Conservation (phyloP, 1,140 invertebrate species). For the Brachionus rubens region DNA sequence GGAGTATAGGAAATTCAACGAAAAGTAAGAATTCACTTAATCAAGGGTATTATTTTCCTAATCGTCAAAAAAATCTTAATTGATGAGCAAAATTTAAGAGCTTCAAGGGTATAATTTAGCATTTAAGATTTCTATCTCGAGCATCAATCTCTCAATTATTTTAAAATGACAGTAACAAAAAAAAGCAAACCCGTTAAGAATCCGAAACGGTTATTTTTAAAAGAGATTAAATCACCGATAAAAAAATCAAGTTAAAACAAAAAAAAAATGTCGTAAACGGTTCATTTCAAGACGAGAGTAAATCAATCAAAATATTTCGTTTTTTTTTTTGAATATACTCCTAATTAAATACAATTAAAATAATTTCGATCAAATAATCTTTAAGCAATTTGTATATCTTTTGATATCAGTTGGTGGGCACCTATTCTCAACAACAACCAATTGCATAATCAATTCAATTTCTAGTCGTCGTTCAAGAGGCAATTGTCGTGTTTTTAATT, state of each 20-base stretch:
- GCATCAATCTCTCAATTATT: not conserved
- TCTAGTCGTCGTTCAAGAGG: not conserved
- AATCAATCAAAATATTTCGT: too few species aligned
- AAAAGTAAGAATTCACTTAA: too few species aligned
- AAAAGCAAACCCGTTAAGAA: conserved; percentile 1
- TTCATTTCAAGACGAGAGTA: not conserved
- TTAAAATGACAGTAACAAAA: not conserved
- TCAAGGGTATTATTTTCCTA: too few species aligned
- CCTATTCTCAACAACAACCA: too few species aligned
- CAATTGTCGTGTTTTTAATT: not conserved
- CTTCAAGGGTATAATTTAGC: too few species aligned
- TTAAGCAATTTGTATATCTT: not conserved
- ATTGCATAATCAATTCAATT: conserved; percentile 20
- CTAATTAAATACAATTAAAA: conserved; percentile 2
- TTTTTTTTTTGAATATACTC: too few species aligned
- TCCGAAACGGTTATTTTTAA: not conserved
- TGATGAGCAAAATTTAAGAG: too few species aligned
- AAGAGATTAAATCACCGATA: conserved; percentile 15
- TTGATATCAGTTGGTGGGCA: not conserved
- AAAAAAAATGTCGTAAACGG: not conserved
- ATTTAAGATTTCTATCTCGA: not conserved
- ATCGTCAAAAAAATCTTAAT: too few species aligned
- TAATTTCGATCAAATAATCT: not conserved
- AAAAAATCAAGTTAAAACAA: not conserved
- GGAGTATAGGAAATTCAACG: too few species aligned